Conservation (phyloP, 2,113 vertebrate genomes). For the Microtus pennsylvanicus region DNA sequence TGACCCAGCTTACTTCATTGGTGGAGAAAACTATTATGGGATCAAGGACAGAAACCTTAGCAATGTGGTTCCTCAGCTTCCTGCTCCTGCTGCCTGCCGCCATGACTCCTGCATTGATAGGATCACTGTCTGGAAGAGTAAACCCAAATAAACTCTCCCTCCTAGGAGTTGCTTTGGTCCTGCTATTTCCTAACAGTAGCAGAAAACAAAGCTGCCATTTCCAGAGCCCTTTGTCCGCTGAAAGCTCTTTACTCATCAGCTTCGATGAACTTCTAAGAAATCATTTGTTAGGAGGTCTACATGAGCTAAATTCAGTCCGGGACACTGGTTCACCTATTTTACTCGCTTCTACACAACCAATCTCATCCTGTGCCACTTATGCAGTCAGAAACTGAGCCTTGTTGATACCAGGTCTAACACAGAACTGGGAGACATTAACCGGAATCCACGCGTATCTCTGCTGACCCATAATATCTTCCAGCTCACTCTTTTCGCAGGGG, state of each 20-base stretch:
- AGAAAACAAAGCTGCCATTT: neutral
- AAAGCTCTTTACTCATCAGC: neutral
- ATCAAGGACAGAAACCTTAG: too few relatives aligned
- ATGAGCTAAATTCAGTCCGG: neutral
- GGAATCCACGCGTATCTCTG: neutral
- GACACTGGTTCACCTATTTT: neutral
- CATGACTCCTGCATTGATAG: neutral
- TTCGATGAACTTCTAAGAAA: slow-evolving; percentile 16
- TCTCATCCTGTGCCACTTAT: neutral
- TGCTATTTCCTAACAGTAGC: neutral
- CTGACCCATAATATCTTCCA: neutral
- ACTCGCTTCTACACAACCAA: neutral
- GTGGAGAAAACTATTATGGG: too few relatives aligned
- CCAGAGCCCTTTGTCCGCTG: neutral
- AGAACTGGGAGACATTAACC: neutral
- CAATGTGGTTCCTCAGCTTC: neutral
- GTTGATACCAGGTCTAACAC: neutral
- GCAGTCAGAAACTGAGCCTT: neutral
- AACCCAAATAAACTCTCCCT: neutral
- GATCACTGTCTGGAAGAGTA: neutral
- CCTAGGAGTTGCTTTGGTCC: neutral
- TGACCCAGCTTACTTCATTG: too few relatives aligned
- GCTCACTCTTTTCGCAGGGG: neutral
- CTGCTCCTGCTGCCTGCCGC: neutral
- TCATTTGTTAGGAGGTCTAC: neutral